These are phyloP conservation scores for Syrmaticus mikado DNA, from an alignment of 2,113 vertebrate genomes.

Conservation along the genomic window DNA sequence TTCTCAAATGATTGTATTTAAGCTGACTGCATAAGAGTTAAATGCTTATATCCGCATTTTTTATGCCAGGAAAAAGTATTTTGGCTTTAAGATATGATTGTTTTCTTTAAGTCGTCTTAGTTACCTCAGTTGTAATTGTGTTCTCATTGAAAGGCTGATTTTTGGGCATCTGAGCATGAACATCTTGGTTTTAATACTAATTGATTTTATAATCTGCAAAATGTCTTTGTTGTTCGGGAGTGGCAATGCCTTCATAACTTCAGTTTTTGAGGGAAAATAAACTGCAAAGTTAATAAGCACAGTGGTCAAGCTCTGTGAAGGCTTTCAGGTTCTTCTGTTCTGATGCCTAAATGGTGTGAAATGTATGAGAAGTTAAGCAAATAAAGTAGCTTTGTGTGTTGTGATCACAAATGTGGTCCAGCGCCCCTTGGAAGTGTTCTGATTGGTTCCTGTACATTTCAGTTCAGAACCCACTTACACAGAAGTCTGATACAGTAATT, in stretches of 20 bases:
- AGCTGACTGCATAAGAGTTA: background rate
- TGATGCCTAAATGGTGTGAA: background rate
- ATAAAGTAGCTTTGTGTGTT: background rate
- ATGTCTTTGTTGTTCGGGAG: background rate
- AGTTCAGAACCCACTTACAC: background rate
- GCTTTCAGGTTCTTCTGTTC: background rate
- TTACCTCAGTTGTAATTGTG: background rate
- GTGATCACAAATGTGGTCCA: background rate
- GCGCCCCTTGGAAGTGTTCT: background rate
- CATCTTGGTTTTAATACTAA: background rate
- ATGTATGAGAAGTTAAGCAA: background rate
- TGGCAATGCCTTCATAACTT: background rate
- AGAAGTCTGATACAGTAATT: background rate
- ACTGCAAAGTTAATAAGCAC: background rate
- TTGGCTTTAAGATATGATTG: background rate
- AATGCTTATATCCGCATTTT: background rate
- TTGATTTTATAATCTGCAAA: background rate
- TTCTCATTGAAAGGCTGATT: background rate
- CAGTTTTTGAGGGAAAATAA: background rate
- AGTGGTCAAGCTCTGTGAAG: background rate
- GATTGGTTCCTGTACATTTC: background rate
- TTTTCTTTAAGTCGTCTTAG: background rate
- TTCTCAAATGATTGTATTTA: background rate
- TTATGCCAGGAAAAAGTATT: background rate
- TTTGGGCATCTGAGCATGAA: background rate